A percentile compares a stretch with the other conserved stretches of the same genome.
Evolutionary conservation across 2,888 invertebrate species (phyloP).

Genomic region (Eupithecia inturbata): DNA sequence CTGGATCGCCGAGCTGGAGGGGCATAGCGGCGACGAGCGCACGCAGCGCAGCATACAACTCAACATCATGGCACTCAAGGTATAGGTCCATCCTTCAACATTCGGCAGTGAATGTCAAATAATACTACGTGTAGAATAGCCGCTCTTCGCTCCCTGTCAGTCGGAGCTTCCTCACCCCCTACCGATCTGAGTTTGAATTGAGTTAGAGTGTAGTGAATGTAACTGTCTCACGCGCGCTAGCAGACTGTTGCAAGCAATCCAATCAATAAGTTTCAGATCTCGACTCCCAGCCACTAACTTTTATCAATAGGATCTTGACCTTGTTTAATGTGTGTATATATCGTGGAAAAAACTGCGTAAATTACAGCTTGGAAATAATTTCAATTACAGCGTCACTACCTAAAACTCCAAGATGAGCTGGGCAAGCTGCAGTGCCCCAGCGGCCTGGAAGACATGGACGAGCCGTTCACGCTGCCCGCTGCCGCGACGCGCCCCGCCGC

Average conservation of each 20-base stretch:
- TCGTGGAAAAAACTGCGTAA: not conserved
- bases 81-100: not conserved
- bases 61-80: conserved; percentile 90
- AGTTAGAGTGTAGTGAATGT: too few relatives aligned
- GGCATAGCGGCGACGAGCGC: conserved; percentile 89
- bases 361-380: not conserved
- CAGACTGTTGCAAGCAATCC: too few relatives aligned
- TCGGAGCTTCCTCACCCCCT: too few relatives aligned
- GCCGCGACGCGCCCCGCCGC: conserved; percentile 57
- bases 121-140: too few relatives aligned
- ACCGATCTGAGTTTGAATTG: too few relatives aligned
- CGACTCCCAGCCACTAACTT: not conserved
- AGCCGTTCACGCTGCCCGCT: conserved; percentile 79
- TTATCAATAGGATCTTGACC: not conserved
- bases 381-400: conserved; percentile 88
- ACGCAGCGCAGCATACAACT: conserved; percentile 90
- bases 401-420: conserved; percentile 93
- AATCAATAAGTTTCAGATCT: too few relatives aligned
- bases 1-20: conserved; percentile 95
- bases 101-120: not conserved
- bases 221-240: too few relatives aligned
- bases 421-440: conserved; percentile 91
- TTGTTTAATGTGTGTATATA: not conserved
- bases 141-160: too few relatives aligned
- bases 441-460: conserved; percentile 88